phyloP scores from a whole-genome alignment of 2,797 vertebrate species.

The Atherinosoma microstoma region DNA sequence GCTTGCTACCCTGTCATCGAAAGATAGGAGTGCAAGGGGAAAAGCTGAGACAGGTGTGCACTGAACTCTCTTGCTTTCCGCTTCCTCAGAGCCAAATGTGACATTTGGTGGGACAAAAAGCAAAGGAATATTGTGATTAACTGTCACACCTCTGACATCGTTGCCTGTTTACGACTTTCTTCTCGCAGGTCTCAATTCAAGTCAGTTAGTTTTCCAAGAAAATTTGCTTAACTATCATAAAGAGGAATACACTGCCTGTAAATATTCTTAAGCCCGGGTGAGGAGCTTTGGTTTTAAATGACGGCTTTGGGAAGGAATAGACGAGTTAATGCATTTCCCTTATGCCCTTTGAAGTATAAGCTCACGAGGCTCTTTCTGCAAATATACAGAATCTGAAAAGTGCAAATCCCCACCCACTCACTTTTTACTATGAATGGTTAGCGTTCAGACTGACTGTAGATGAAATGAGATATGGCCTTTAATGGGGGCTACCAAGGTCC shows the following conservation, averaged over 20 bases:
- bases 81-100: slow-evolving; percentile 59
- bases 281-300: slow-evolving; percentile 28
- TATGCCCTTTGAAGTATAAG: slow-evolving; percentile 35
- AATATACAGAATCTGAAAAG: slow-evolving; percentile 36
- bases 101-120: slow-evolving; percentile 69
- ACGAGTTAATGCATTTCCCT: slow-evolving; percentile 19
- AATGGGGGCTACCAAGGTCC: slow-evolving; percentile 6
- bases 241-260: not conserved
- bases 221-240: slow-evolving; percentile 19
- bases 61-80: slow-evolving; percentile 60
- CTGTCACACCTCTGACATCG: slow-evolving; percentile 64
- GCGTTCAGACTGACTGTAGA: slow-evolving; percentile 22
- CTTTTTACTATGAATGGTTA: slow-evolving; percentile 14
- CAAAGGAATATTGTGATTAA: slow-evolving; percentile 57
- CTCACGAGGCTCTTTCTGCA: slow-evolving; percentile 7
- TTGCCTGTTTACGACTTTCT: slow-evolving; percentile 37
- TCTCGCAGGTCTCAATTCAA: slow-evolving; percentile 16
- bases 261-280: not conserved
- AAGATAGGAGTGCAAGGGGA: slow-evolving; percentile 48
- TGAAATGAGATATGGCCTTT: slow-evolving; percentile 31
- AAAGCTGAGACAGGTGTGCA: slow-evolving; percentile 68
- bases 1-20: slow-evolving; percentile 53
- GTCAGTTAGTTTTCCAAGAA: slow-evolving; percentile 15
- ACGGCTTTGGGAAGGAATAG: slow-evolving; percentile 5
- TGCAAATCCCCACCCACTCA: slow-evolving; percentile 26